Conservation (phyloP, 2,113 vertebrate species). For the Thunnus thynnus region DNA sequence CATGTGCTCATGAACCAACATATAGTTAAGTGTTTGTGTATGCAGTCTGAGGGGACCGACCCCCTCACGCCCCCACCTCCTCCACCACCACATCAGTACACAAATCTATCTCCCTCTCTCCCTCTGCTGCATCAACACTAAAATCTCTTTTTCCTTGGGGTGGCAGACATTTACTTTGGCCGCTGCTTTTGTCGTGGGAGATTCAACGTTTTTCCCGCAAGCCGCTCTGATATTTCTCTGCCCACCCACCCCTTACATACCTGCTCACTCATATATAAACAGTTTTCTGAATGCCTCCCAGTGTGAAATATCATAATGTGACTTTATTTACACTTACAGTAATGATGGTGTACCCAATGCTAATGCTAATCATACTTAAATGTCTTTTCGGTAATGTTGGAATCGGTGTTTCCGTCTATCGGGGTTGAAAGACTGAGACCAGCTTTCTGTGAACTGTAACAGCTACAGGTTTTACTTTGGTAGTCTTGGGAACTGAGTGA, state of each 20-base stretch:
- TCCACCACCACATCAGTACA: slow-evolving; percentile 59
- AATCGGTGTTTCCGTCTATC: slow-evolving; percentile 27
- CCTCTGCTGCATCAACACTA: slow-evolving; percentile 67
- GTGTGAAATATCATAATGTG: slow-evolving; percentile 77
- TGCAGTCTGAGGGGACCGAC: slow-evolving; percentile 47
- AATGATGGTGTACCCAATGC: slow-evolving; percentile 17
- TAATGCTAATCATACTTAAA: slow-evolving; percentile 20
- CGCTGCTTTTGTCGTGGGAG: slow-evolving; percentile 82
- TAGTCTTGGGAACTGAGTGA: no score
- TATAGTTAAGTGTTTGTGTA: slow-evolving; percentile 81
- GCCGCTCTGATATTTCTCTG: slow-evolving; percentile 75
- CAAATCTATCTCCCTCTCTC: slow-evolving; percentile 56
- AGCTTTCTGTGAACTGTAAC: not conserved
- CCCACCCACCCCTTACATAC: slow-evolving; percentile 71
- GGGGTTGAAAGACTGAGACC: slow-evolving; percentile 39
- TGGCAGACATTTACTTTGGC: slow-evolving; percentile 88
- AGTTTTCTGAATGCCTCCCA: slow-evolving; percentile 78
- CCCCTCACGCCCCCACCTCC: not conserved
- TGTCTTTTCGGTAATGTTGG: not conserved
- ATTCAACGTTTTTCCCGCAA: slow-evolving; percentile 69
- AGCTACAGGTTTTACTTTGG: not conserved
- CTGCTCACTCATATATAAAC: slow-evolving; percentile 58
- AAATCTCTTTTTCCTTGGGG: slow-evolving; percentile 76
- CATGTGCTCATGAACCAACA: slow-evolving; percentile 71
- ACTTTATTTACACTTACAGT: slow-evolving; percentile 71